These are phyloP conservation scores for Flexamia atlantica DNA, from an alignment of 2,888 invertebrate genomes.

Conservation along the genomic window DNA sequence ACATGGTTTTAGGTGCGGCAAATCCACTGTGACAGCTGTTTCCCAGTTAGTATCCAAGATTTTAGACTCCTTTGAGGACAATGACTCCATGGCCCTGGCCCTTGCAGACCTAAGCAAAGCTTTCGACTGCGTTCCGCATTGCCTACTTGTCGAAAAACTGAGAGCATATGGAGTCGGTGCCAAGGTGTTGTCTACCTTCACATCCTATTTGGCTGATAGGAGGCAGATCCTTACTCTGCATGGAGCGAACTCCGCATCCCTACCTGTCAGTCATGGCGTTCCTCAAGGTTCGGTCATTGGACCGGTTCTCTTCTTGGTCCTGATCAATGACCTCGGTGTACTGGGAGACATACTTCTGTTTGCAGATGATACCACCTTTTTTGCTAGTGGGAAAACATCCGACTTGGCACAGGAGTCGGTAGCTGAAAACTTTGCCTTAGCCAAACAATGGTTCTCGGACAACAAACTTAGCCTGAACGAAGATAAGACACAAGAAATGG, in stretches of 20 bases:
- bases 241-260: not conserved
- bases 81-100: not conserved
- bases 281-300: too few relatives aligned
- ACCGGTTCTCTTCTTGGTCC: too few relatives aligned
- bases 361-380: slow-evolving; percentile 18
- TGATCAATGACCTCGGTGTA: too few relatives aligned
- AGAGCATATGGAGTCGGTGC: slow-evolving; percentile 11
- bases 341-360: too few relatives aligned
- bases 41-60: not conserved
- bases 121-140: slow-evolving; percentile 47
- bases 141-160: slow-evolving; percentile 37
- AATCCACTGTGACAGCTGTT: slow-evolving; percentile 4
- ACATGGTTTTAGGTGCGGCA: slow-evolving; percentile 27
- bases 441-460: not conserved
- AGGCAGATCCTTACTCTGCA: slow-evolving; percentile 11
- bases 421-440: not conserved
- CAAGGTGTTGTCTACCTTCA: not conserved
- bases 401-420: not conserved
- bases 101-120: slow-evolving; percentile 49
- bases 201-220: slow-evolving; percentile 39
- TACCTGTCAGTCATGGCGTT: slow-evolving; percentile 15
- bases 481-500: not conserved
- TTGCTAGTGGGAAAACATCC: not conserved
- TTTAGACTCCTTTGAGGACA: not conserved
- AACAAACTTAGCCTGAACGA: not conserved